Evolutionary conservation across 2,888 invertebrate species (phyloP).

Genomic region (Dermolepida albohirtum): DNA sequence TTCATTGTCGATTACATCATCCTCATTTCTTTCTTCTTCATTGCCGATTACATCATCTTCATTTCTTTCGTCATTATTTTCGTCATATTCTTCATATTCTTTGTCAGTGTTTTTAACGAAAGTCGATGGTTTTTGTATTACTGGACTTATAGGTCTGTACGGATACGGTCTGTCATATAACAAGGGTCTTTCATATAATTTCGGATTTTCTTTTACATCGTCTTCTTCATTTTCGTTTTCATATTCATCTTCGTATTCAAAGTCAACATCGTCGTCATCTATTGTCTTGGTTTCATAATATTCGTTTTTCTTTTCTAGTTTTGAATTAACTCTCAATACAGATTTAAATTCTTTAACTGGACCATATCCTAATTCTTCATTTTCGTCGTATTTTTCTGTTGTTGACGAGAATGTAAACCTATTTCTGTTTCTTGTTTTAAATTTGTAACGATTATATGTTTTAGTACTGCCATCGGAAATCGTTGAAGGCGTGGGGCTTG

Average conservation of each 20-base stretch:
- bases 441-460: conserved; percentile 34
- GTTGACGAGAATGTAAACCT: conserved; percentile 20
- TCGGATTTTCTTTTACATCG: conserved; percentile 50
- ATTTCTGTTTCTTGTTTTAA: conserved; percentile 24
- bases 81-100: conserved; percentile 48
- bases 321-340: conserved; percentile 46
- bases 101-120: conserved; percentile 26
- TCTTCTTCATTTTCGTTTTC: conserved; percentile 39
- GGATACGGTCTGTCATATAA: conserved; percentile 30
- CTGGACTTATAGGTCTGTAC: conserved; percentile 29
- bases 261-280: conserved; percentile 39
- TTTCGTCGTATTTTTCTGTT: conserved; percentile 32
- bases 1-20: conserved; percentile 14
- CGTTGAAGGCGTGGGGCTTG: conserved; percentile 25
- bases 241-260: conserved; percentile 37
- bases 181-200: conserved; percentile 6
- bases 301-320: conserved; percentile 50
- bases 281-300: conserved; percentile 53
- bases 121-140: conserved; percentile 37
- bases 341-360: conserved; percentile 47
- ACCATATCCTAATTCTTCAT: conserved; percentile 54
- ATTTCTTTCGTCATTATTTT: conserved; percentile 45
- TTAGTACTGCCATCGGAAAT: conserved; percentile 25
- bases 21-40: conserved; percentile 43
- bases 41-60: conserved; percentile 45